These are phyloP conservation scores for Grantiella picta DNA, from an alignment of 2,113 vertebrate species.

Conservation along the genomic window DNA sequence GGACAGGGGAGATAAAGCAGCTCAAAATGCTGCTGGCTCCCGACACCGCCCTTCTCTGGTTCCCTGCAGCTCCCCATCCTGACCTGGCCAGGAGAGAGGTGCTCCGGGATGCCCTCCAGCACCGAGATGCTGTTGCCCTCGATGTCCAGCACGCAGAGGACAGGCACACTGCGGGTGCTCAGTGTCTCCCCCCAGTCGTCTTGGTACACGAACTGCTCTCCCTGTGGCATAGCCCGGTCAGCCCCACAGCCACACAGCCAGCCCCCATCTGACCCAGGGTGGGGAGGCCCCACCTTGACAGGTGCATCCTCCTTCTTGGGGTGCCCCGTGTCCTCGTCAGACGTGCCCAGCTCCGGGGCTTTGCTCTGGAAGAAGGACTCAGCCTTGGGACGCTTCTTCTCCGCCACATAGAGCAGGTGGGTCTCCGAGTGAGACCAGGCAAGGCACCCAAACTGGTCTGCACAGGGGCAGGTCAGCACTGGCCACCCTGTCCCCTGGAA, in stretches of 20 bases:
- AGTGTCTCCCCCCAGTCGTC: constrained; percentile 93
- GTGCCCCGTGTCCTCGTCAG: constrained; percentile 68
- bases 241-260: fast-evolving
- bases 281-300: constrained; percentile 59
- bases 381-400: constrained; percentile 89
- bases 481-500: fast-evolving
- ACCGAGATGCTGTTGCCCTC: constrained; percentile 86
- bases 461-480: background rate
- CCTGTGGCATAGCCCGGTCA: constrained; percentile 69
- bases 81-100: constrained; percentile 94
- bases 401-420: constrained; percentile 94
- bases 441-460: constrained; percentile 94
- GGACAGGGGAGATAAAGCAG: background rate
- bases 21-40: background rate
- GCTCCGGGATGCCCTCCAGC: constrained; percentile 85
- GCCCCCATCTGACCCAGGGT: fast-evolving
- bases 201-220: constrained; percentile 84
- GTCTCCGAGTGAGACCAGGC: constrained; percentile 98
- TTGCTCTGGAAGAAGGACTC: constrained; percentile 93
- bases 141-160: constrained; percentile 89
- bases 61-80: background rate
- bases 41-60: background rate
- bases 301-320: constrained; percentile 62
- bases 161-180: constrained; percentile 80
- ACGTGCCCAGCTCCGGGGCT: constrained; percentile 19